Evolutionary conservation across 2,888 invertebrate genomes (phyloP).

Genomic region (Nomada fucata): DNA sequence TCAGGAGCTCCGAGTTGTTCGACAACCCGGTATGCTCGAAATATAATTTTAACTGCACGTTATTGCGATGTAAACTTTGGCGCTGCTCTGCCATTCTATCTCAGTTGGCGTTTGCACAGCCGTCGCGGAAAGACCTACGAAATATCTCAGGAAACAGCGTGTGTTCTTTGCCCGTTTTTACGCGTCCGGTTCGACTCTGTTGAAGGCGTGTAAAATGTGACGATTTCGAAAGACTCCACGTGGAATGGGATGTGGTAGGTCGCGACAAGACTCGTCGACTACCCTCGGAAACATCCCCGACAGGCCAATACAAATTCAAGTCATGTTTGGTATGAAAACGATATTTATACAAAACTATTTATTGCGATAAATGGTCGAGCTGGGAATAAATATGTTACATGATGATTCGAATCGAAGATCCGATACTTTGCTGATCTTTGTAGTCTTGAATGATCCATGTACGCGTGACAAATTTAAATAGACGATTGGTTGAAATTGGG

Average conservation of each 20-base stretch:
- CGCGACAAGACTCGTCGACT: constrained; percentile 65
- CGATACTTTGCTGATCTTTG: background rate
- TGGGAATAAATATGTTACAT: background rate
- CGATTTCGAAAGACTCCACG: constrained; percentile 40
- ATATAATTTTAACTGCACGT: constrained; percentile 78
- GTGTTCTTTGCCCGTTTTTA: background rate
- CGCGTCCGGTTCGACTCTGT: constrained; percentile 3
- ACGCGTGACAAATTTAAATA: background rate
- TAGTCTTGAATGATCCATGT: background rate
- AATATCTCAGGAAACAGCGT: background rate
- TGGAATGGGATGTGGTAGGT: constrained; percentile 81
- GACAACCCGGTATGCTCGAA: constrained; percentile 44
- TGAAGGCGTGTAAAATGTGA: constrained; percentile 53
- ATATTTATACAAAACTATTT: background rate
- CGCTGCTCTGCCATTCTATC: constrained; percentile 55
- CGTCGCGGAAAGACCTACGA: constrained; percentile 45
- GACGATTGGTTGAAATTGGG: background rate
- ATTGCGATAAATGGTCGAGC: background rate
- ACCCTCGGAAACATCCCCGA: constrained; percentile 60
- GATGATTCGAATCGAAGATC: background rate
- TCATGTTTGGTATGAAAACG: constrained; percentile 76
- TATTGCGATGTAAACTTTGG: constrained; percentile 77
- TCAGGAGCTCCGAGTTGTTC: too few relatives aligned
- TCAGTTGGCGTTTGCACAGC: constrained; percentile 61
- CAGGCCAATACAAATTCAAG: constrained; percentile 73